These are phyloP conservation scores for Teleogryllus oceanicus DNA, from an alignment of 2,888 invertebrate genomes.

Conservation along the genomic window DNA sequence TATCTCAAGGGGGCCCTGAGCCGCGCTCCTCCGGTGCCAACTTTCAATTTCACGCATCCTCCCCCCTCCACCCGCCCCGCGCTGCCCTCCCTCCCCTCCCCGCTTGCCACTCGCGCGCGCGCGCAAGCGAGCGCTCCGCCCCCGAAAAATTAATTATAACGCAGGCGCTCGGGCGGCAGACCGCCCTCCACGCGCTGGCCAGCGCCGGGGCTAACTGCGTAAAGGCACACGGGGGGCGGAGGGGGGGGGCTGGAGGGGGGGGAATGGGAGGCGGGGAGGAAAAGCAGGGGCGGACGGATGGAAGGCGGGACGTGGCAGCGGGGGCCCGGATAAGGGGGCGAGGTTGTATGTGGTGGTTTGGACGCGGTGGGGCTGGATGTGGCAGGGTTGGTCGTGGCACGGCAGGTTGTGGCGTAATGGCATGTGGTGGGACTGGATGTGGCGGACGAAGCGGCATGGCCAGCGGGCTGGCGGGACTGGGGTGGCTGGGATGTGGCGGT, in stretches of 20 bases:
- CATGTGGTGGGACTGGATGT: no score
- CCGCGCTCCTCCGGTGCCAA: constrained; percentile 4
- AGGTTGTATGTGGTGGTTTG: no score
- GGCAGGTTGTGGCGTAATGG: no score
- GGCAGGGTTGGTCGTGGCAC: no score
- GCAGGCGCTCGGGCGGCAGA: background rate
- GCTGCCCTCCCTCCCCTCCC: background rate
- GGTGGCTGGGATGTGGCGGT: no score
- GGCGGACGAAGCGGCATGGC: no score
- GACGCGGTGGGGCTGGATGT: no score
- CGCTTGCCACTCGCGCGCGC: background rate
- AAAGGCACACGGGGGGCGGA: background rate
- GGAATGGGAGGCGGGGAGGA: background rate
- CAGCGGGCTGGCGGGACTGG: no score
- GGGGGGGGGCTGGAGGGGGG: background rate
- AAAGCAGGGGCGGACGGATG: no score
- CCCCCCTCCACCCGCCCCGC: background rate
- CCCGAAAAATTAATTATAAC: constrained; percentile 12
- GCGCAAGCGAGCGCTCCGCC: background rate
- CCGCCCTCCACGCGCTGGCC: background rate
- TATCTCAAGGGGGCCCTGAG: constrained; percentile 34
- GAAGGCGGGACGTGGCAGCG: no score
- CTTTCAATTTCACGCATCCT: background rate
- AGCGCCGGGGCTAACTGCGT: background rate
- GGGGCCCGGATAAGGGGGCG: no score